Evolutionary conservation across 2,888 invertebrate species (phyloP).

Genomic region (Alcis repandata): DNA sequence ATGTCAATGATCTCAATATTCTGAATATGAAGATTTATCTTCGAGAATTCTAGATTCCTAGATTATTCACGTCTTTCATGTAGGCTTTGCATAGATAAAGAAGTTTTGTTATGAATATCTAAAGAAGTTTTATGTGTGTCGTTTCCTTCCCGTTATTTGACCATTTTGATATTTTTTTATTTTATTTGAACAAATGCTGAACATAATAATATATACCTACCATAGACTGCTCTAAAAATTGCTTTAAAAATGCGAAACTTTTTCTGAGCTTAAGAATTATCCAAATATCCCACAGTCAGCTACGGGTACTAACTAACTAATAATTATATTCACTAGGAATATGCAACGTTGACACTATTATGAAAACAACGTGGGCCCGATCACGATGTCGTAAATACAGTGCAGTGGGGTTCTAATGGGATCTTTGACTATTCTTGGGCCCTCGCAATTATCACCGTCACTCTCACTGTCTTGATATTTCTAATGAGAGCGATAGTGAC

Average conservation of each 20-base stretch:
- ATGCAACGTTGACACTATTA: conserved; percentile 38
- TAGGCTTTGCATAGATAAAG: too few species aligned
- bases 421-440: too few species aligned
- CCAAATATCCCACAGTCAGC: conserved; percentile 8
- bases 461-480: too few species aligned
- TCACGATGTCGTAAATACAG: conserved; percentile 38
- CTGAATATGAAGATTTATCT: conserved; percentile 21
- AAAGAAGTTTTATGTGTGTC: background rate
- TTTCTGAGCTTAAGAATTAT: background rate
- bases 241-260: too few species aligned
- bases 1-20: conserved; percentile 23
- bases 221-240: too few species aligned
- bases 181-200: too few species aligned
- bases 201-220: too few species aligned
- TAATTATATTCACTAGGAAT: conserved; percentile 37
- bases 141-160: background rate
- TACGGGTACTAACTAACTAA: conserved; percentile 9
- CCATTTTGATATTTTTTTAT: background rate
- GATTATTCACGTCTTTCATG: background rate
- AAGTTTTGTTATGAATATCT: background rate
- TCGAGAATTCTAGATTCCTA: conserved; percentile 1
- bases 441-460: too few species aligned
- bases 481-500: too few species aligned
- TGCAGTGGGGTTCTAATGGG: conserved; percentile 25
- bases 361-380: conserved; percentile 38